Evolutionary conservation across 2,113 vertebrate genomes (phyloP), one percentile per base, ranked within the genome.

Genomic region (Hyperopisus bebe): DNA sequence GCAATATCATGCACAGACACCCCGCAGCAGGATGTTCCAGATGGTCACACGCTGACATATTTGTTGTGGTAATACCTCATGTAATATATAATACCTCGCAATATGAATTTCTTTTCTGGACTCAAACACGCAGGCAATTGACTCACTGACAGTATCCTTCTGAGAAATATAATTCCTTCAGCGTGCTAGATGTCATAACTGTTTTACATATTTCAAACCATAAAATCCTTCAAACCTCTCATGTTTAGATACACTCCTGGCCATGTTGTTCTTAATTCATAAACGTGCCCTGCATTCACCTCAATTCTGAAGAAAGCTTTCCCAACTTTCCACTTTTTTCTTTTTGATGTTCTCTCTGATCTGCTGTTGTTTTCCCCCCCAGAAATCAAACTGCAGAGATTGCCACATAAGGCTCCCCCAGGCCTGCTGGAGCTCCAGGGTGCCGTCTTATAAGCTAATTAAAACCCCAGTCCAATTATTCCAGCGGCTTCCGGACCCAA

Each of bases 321-420:
- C 19, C n/a, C 62, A 47, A 86, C 47, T 31, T 50, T n/a, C 7
- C 3, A 1, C n/a, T 31, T 31, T 48, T 46, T 31, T 15, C 35
- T 17, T 51, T 80, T 77, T 89, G 88, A 89, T 89, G 6, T 51
- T 80, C 88, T 89, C 66, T 80, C 70, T 80, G 66, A 51, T 89
- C 24, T 80, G 66, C 11, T 80, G 35, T 66, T 62, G 55, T 66
- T 51, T 1, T 15, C 24, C 80, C 48, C 48, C 39, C n/a, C 27
- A 46, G 62, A 80, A 70, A 88, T 88, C 70, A 89, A 42, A 89
- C 21, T 17, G 44, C 8, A 74, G 13, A 21, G 13, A 48, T 11
- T 88, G 17, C 24, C 39, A 58, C 24, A 74, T 44, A 74, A 31
- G 62, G 27, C 58, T 31, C 42, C 88, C 66, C 19, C 11, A 19